Percentiles rank a stretch among this genome's conserved stretches.
Conservation (phyloP, 2,797 vertebrate species). For the Oceanodroma leucorhoa region DNA sequence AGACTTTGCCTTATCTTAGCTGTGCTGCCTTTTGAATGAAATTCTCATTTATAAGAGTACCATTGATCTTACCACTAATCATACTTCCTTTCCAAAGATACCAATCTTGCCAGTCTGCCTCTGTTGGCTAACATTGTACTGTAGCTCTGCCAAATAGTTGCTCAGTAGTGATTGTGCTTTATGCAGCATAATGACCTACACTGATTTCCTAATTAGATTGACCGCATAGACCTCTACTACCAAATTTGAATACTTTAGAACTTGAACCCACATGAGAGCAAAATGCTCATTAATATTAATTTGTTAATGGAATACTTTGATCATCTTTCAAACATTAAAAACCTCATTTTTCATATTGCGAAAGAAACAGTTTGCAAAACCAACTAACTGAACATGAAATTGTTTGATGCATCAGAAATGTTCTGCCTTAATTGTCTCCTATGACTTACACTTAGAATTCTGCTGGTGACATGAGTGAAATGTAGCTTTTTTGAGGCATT, state of each 20-base stretch:
- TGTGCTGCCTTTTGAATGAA: background rate
- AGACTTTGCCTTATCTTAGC: background rate
- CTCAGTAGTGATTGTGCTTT: background rate
- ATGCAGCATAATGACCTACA: background rate
- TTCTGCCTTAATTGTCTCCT: background rate
- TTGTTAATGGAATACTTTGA: background rate
- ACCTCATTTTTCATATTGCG: background rate
- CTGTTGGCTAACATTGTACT: background rate
- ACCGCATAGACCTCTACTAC: background rate
- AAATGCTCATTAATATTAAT: background rate
- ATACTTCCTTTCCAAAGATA: background rate
- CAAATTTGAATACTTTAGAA: background rate
- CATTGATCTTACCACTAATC: background rate
- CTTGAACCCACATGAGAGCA: background rate
- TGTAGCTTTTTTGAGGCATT: background rate
- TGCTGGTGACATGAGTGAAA: background rate
- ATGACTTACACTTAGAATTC: background rate
- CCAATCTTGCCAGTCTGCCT: background rate
- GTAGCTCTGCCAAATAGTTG: background rate
- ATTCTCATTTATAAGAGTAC: background rate
- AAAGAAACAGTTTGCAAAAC: background rate
- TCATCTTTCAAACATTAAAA: background rate
- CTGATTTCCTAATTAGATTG: background rate
- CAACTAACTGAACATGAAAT: background rate
- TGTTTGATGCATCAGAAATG: background rate